phyloP scores from a whole-genome alignment of 2,888 invertebrate species.

The Petrophora chlorosata region DNA sequence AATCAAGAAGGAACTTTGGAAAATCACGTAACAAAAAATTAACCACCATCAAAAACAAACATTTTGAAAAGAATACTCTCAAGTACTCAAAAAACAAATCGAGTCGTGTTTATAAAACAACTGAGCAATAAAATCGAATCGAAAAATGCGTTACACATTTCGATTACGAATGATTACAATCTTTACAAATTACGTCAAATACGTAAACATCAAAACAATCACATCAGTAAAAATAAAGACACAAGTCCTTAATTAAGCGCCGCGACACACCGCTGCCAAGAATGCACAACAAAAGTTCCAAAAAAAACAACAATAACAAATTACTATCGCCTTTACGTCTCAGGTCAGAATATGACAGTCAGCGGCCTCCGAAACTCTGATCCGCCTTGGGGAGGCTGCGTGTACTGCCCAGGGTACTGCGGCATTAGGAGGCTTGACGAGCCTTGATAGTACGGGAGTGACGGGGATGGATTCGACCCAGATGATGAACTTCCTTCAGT shows the following conservation, averaged over 20 bases:
- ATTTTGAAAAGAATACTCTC: conserved; percentile 2
- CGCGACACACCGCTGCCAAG: conserved; percentile 35
- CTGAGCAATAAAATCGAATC: too few relatives aligned
- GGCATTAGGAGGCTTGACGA: conserved; percentile 86
- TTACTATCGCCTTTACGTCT: conserved; percentile 58
- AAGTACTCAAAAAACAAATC: not conserved
- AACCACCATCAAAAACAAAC: conserved; percentile 36
- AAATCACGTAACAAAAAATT: conserved; percentile 45
- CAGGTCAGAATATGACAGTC: conserved; percentile 93
- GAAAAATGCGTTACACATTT: too few relatives aligned
- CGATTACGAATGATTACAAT: too few relatives aligned
- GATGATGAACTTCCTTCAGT: conserved; percentile 84
- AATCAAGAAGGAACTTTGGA: conserved; percentile 70
- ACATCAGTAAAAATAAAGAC: conserved; percentile 12
- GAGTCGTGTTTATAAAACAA: too few relatives aligned
- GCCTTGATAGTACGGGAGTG: conserved; percentile 84
- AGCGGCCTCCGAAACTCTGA: conserved; percentile 89
- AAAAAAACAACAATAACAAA: conserved; percentile 41
- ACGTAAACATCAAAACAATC: conserved; percentile 6
- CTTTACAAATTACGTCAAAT: conserved; percentile 20
- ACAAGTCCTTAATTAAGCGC: conserved; percentile 11
- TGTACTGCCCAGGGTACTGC: conserved; percentile 86
- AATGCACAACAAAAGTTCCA: conserved; percentile 40
- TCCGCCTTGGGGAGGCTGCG: conserved; percentile 82
- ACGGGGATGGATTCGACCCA: conserved; percentile 86